Conservation (phyloP, 2,888 invertebrate genomes). For the Scelioninae gen. 2 region DNA sequence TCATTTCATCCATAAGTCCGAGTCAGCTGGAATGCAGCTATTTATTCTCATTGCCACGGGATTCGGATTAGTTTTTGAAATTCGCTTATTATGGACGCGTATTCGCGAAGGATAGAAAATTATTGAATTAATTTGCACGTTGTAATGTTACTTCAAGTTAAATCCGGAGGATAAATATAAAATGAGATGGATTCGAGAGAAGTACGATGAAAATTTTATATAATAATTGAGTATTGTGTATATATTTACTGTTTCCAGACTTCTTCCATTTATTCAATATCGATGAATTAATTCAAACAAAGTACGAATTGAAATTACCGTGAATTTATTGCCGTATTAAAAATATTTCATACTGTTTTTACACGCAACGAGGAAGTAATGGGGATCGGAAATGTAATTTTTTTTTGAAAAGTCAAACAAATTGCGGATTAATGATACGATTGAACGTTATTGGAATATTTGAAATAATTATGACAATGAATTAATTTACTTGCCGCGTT, state of each 20-base stretch:
- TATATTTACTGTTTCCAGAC: neutral
- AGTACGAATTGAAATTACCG: no score
- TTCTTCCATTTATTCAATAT: neutral
- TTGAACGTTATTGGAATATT: no score
- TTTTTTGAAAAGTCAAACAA: no score
- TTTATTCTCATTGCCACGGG: slow-evolving; percentile 32
- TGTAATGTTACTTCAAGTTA: slow-evolving; percentile 26
- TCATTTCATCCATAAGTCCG: slow-evolving; percentile 41
- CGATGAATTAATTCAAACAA: no score
- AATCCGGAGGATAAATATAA: slow-evolving; percentile 7
- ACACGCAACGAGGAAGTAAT: no score
- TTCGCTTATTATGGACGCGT: slow-evolving; percentile 35
- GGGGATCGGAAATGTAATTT: no score
- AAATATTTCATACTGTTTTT: no score
- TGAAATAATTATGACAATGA: no score
- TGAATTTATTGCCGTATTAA: no score
- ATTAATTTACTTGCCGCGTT: no score
- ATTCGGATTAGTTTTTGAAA: neutral
- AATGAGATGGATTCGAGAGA: slow-evolving; percentile 1
- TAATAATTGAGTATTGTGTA: neutral
- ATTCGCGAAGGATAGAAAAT: slow-evolving; percentile 7
- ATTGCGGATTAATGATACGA: no score
- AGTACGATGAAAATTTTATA: slow-evolving; percentile 4
- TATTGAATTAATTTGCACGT: slow-evolving; percentile 33
- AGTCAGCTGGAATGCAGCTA: slow-evolving; percentile 40